These are phyloP conservation scores for Odocoileus virginianus DNA, from an alignment of 2,113 vertebrate species.

Conservation along the genomic window DNA sequence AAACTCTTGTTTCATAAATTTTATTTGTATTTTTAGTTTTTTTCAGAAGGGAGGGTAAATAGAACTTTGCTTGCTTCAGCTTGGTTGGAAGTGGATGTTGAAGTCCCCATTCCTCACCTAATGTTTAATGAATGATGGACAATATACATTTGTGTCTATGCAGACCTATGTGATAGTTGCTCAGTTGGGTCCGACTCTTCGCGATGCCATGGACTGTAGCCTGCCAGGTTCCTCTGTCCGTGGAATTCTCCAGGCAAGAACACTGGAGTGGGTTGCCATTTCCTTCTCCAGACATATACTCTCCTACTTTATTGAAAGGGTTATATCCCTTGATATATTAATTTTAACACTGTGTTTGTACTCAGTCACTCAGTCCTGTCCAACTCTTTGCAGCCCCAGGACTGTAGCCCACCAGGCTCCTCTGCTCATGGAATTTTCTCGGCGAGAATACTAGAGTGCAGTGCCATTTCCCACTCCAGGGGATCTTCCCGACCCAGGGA, in stretches of 20 bases:
- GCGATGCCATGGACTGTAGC: neutral
- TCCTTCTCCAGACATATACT: neutral
- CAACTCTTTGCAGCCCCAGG: neutral
- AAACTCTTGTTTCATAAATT: neutral
- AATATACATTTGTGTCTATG: neutral
- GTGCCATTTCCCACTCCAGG: neutral
- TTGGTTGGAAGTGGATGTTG: neutral
- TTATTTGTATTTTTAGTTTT: neutral
- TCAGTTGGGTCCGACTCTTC: neutral
- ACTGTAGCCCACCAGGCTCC: neutral
- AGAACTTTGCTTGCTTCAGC: neutral
- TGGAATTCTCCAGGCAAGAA: neutral
- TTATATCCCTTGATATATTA: neutral
- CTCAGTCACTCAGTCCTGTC: neutral
- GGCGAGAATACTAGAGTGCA: neutral
- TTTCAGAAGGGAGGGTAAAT: neutral
- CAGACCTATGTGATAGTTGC: neutral
- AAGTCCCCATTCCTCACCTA: neutral
- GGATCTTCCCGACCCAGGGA: neutral
- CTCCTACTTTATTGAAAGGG: neutral
- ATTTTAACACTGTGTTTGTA: neutral
- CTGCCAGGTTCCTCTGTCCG: fast-evolving
- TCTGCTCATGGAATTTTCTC: neutral
- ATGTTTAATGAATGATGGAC: neutral
- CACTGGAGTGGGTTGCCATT: neutral